These are phyloP conservation scores for Saccostrea cuccullata DNA, from an alignment of 1,140 invertebrate genomes.

Conservation along the genomic window DNA sequence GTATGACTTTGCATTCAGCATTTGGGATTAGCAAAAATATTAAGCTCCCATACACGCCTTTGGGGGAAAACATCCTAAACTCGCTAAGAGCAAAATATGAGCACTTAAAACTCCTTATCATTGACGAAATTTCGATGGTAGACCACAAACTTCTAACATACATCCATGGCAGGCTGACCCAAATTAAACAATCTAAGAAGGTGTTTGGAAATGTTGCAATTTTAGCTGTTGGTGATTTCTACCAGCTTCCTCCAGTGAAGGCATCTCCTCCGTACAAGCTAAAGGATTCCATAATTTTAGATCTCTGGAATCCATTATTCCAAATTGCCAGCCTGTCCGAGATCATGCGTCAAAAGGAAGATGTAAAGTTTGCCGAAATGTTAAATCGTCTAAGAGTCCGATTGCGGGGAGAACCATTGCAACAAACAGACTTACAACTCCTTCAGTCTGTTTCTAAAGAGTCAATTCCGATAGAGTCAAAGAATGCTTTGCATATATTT, in stretches of 20 bases:
- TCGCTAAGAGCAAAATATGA: conserved; percentile 12
- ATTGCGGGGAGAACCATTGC: neutral
- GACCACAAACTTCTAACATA: conserved; percentile 51
- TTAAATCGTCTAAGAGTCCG: conserved; percentile 40
- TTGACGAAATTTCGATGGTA: conserved; percentile 61
- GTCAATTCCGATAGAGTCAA: neutral
- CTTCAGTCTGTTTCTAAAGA: conserved; percentile 25
- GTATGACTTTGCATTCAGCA: conserved; percentile 32
- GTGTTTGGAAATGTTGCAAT: conserved; percentile 46
- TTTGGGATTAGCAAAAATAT: neutral
- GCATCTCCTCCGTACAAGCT: neutral
- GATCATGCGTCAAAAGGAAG: conserved; percentile 46
- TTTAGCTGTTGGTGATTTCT: conserved; percentile 52
- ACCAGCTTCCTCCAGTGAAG: conserved; percentile 42
- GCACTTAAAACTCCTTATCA: conserved; percentile 48
- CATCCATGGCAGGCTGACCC: conserved; percentile 48
- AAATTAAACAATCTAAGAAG: conserved; percentile 46
- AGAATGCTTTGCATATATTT: conserved; percentile 32
- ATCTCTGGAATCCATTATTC: conserved; percentile 42
- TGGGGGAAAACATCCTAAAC: conserved; percentile 28
- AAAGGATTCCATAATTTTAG: neutral
- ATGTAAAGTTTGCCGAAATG: conserved; percentile 18
- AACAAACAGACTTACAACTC: neutral
- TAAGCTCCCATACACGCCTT: conserved; percentile 40
- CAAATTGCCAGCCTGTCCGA: conserved; percentile 1